phyloP scores from a whole-genome alignment of 2,888 invertebrate species.

The Philonicus albiceps region DNA sequence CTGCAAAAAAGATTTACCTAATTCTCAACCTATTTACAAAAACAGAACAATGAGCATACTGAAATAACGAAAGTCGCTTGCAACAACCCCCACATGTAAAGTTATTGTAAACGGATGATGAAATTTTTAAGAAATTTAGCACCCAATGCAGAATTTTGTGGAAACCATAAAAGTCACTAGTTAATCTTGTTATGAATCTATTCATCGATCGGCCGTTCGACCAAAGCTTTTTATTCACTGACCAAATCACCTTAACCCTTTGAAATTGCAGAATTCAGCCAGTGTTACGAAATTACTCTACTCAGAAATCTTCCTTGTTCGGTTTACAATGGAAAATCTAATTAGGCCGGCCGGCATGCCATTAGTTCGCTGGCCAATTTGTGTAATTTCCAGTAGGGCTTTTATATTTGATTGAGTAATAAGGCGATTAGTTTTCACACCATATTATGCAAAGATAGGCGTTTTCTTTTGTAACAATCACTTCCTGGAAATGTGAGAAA shows the following conservation, averaged over 20 bases:
- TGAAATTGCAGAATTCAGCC: background rate
- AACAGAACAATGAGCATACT: background rate
- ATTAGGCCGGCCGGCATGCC: background rate
- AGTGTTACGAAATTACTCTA: background rate
- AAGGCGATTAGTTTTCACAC: background rate
- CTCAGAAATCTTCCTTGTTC: background rate
- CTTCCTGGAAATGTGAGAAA: background rate
- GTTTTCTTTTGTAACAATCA: background rate
- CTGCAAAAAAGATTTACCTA: background rate
- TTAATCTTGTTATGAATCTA: background rate
- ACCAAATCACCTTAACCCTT: background rate
- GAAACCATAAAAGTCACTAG: background rate
- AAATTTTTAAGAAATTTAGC: background rate
- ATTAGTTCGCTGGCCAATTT: background rate
- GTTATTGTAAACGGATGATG: background rate
- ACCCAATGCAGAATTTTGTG: background rate
- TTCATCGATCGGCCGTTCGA: background rate
- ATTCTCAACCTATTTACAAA: background rate
- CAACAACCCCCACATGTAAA: background rate
- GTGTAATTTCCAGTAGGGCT: background rate
- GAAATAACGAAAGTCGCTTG: background rate
- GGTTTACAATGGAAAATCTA: background rate
- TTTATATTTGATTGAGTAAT: background rate
- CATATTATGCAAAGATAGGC: background rate
- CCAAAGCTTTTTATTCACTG: background rate